Percentiles rank a stretch among this genome's conserved stretches.
Conservation (phyloP, 2,113 vertebrate genomes). For the Phylloscopus trochilus region DNA sequence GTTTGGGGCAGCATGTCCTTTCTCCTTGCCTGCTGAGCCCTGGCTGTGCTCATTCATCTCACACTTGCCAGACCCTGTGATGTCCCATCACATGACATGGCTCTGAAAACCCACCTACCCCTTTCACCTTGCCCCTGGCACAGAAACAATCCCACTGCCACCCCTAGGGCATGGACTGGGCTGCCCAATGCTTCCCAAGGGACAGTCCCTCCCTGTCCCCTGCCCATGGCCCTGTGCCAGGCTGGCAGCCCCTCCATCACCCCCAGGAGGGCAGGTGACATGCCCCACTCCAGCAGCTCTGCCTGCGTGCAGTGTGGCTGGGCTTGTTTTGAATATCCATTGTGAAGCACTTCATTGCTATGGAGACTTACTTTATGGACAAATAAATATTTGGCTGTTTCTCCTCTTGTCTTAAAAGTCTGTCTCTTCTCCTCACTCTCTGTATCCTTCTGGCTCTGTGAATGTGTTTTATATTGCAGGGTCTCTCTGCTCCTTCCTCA, state of each 20-base stretch:
- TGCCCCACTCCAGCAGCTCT: background rate
- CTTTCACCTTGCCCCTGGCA: background rate
- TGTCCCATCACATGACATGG: background rate
- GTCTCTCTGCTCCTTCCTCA: background rate
- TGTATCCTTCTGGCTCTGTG: background rate
- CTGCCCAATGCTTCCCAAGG: accelerated
- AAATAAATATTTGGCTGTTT: slow-evolving; percentile 45
- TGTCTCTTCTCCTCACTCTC: background rate
- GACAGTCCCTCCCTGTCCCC: background rate
- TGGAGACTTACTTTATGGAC: background rate
- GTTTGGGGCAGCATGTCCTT: background rate
- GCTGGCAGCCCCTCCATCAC: accelerated
- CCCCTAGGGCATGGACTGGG: no score
- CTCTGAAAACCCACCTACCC: background rate
- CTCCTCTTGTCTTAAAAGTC: background rate
- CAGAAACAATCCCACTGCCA: background rate
- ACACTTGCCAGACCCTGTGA: accelerated
- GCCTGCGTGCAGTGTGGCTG: accelerated
- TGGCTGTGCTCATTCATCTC: background rate
- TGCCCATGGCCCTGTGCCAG: background rate
- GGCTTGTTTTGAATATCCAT: background rate
- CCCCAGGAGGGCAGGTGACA: background rate
- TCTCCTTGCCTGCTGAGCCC: background rate
- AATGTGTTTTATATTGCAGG: background rate
- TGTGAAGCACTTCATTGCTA: slow-evolving; percentile 2